Evolutionary conservation across 2,888 invertebrate species (phyloP).

Genomic region (Mesorhabditis spiculigera): DNA sequence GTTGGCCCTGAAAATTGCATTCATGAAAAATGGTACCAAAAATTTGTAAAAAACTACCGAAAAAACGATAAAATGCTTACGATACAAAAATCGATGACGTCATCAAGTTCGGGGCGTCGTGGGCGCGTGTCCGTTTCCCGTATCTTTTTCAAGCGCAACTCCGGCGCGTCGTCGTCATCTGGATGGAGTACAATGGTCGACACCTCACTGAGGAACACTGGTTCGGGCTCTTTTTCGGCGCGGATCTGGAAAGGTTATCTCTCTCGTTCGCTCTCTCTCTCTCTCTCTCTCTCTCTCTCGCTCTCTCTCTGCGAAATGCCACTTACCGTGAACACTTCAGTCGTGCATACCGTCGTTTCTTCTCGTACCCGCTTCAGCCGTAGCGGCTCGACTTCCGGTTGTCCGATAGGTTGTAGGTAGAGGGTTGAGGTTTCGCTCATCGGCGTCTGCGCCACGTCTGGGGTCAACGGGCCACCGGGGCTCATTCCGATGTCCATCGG

Average conservation of each 20-base stretch:
- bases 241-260: constrained; percentile 12
- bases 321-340: too few species aligned
- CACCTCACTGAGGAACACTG: not conserved
- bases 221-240: not conserved
- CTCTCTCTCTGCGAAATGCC: too few species aligned
- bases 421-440: not conserved
- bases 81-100: too few species aligned
- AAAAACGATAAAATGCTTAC: too few species aligned
- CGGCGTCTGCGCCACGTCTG: not conserved
- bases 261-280: too few species aligned
- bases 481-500: not conserved
- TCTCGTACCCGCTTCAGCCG: not conserved
- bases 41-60: too few species aligned
- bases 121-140: too few species aligned
- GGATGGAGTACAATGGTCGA: not conserved
- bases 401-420: not conserved
- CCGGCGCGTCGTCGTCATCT: not conserved
- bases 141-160: not conserved
- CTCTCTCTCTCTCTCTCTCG: too few species aligned
- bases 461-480: not conserved
- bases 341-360: not conserved
- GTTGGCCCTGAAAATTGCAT: not conserved
- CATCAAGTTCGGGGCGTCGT: too few species aligned
- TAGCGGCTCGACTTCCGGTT: not conserved
- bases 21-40: too few species aligned